Evolutionary conservation across 2,888 invertebrate species (phyloP).

Genomic region (Exocentrus adspersus): DNA sequence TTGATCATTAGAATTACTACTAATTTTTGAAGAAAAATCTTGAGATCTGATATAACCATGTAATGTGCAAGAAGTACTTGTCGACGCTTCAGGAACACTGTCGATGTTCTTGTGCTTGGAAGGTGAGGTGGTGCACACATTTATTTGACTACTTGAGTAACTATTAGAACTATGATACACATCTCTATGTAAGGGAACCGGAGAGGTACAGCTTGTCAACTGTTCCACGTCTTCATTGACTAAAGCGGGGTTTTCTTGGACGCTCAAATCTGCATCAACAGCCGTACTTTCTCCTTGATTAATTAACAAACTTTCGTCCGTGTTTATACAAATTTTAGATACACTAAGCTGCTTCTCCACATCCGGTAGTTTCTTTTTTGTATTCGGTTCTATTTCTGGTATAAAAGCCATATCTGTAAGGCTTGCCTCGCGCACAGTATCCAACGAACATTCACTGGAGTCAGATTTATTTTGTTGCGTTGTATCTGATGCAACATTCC

Average conservation of each 20-base stretch:
- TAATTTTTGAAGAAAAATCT: not conserved
- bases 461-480: not conserved
- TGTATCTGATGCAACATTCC: not conserved
- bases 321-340: not conserved
- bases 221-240: not conserved
- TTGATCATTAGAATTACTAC: not conserved
- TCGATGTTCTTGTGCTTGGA: not conserved
- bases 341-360: not conserved
- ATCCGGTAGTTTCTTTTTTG: slow-evolving; percentile 1
- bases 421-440: not conserved
- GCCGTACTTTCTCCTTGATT: not conserved
- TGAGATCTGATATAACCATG: not conserved
- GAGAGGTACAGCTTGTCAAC: not conserved
- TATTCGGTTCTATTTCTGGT: not conserved
- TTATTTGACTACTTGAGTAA: not conserved
- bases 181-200: not conserved
- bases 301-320: not conserved
- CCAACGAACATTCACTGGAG: not conserved
- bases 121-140: not conserved
- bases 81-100: not conserved
- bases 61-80: not conserved
- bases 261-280: not conserved
- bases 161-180: not conserved
- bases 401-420: not conserved
- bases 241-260: not conserved